Percentiles rank a stretch among this genome's conserved stretches.
These are phyloP conservation scores for Zenarchopterus dispar DNA, from an alignment of 2,797 vertebrate species.

Conservation along the genomic window DNA sequence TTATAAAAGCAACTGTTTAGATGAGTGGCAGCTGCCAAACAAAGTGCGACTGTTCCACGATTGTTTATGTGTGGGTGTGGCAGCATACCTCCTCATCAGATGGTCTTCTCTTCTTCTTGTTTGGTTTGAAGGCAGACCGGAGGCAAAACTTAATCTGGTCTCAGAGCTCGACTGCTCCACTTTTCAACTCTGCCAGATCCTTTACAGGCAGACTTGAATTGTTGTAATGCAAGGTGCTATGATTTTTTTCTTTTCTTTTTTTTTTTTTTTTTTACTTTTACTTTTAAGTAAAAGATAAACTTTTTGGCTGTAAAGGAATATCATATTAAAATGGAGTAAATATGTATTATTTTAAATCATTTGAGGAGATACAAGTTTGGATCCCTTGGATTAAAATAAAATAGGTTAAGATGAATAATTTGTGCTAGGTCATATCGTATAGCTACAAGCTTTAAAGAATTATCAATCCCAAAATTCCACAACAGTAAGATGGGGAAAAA, in stretches of 20 bases:
- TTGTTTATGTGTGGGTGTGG: constrained; percentile 19
- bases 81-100: constrained; percentile 45
- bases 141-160: constrained; percentile 66
- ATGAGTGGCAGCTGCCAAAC: constrained; percentile 62
- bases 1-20: constrained; percentile 54
- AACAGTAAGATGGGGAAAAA: constrained; percentile 16
- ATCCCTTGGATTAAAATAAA: constrained; percentile 38
- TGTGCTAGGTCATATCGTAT: constrained; percentile 37
- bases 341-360: constrained; percentile 25
- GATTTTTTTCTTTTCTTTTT: constrained; percentile 42
- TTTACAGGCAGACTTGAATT: constrained; percentile 23
- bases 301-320: constrained; percentile 31
- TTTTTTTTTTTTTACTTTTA: constrained; percentile 44
- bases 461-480: constrained; percentile 33
- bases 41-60: constrained; percentile 37
- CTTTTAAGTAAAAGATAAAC: constrained; percentile 39
- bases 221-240: constrained; percentile 48
- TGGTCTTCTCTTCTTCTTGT: constrained; percentile 54
- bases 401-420: constrained; percentile 40
- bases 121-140: constrained; percentile 51
- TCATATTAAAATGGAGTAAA: constrained; percentile 25
- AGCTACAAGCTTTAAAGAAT: constrained; percentile 45
- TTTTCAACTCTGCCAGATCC: constrained; percentile 57
- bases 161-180: constrained; percentile 59
- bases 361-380: constrained; percentile 45